These are phyloP conservation scores for Numida meleagris DNA, from an alignment of 2,113 vertebrate genomes.

Conservation along the genomic window DNA sequence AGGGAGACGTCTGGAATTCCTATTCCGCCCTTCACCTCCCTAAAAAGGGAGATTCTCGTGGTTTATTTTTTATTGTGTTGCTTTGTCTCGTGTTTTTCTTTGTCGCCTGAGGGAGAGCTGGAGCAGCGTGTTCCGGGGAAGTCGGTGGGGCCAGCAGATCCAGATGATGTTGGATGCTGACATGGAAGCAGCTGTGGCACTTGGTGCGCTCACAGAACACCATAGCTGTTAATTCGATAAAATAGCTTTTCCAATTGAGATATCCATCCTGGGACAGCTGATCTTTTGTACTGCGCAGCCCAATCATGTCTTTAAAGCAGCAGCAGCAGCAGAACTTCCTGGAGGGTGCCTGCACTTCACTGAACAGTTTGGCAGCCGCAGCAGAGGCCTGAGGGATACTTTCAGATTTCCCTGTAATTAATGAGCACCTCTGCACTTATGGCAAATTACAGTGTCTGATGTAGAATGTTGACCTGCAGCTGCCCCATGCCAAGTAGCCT, in stretches of 20 bases:
- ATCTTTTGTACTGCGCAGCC: constrained; percentile 48
- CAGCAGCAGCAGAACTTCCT: constrained; percentile 46
- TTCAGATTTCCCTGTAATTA: constrained; percentile 71
- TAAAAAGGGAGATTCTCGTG: constrained; percentile 11
- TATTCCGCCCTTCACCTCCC: not conserved
- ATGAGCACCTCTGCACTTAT: constrained; percentile 65
- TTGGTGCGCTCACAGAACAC: constrained; percentile 40
- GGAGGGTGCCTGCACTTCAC: constrained; percentile 57
- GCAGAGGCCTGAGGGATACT: constrained; percentile 63
- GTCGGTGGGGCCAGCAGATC: not conserved
- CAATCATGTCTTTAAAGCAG: constrained; percentile 47
- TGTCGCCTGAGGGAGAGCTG: constrained; percentile 28
- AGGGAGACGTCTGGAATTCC: constrained; percentile 41
- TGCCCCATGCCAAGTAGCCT: constrained; percentile 61
- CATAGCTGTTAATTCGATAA: constrained; percentile 66
- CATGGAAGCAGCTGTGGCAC: constrained; percentile 62
- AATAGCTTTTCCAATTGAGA: constrained; percentile 65
- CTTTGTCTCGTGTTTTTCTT: constrained; percentile 54
- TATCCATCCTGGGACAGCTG: constrained; percentile 64
- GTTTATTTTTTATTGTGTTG: not conserved
- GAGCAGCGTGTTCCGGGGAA: constrained; percentile 48
- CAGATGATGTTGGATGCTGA: constrained; percentile 66
- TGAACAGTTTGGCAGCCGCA: constrained; percentile 60
- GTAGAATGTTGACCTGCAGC: constrained; percentile 68
- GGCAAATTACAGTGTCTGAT: constrained; percentile 69